Conservation (phyloP, 1,140 invertebrate species). For the Oppia nitens region DNA sequence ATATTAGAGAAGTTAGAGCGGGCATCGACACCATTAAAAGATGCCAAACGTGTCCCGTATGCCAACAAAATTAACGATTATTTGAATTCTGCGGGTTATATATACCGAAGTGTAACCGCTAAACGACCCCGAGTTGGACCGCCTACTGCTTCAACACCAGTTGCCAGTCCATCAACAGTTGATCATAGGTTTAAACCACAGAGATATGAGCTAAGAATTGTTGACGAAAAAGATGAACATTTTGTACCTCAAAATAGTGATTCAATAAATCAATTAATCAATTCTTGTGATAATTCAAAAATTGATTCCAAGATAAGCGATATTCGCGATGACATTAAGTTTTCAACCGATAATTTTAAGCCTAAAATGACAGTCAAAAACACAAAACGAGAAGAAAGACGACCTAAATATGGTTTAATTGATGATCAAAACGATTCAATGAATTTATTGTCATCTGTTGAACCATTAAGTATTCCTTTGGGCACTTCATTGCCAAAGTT, state of each 20-base stretch:
- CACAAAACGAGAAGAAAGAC: not conserved
- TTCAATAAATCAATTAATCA: not conserved
- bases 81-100: not conserved
- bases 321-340: too few relatives aligned
- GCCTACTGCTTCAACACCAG: not conserved
- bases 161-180: not conserved
- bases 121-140: not conserved
- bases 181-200: not conserved
- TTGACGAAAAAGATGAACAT: not conserved
- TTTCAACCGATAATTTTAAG: not conserved
- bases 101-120: not conserved
- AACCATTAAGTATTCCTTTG: not conserved
- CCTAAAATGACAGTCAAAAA: not conserved
- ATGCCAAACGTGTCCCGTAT: not conserved
- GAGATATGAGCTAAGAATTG: not conserved
- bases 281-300: not conserved
- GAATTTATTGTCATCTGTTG: not conserved
- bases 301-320: not conserved
- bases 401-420: not conserved
- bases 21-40: not conserved
- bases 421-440: not conserved
- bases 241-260: not conserved
- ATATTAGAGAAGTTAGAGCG: conserved; percentile 5
- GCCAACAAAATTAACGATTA: not conserved
- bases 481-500: not conserved